Evolutionary conservation across 2,113 vertebrate genomes (phyloP).

Genomic region (Ophiodon elongatus): DNA sequence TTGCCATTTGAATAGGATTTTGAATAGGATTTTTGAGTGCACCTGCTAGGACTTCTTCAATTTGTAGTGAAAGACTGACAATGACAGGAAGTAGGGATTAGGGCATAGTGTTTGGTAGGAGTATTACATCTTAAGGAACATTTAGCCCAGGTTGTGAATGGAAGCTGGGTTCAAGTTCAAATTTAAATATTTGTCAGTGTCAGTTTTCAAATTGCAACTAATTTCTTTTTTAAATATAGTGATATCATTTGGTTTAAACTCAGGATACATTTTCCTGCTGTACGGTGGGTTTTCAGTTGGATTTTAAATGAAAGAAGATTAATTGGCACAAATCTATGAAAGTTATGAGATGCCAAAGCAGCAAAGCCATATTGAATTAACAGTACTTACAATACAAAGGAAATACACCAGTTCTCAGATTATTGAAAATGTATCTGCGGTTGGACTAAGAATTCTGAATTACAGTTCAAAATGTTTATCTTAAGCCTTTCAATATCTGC

Average conservation of each 20-base stretch:
- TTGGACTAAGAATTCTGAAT: not conserved
- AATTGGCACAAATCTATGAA: not conserved
- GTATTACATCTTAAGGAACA: not conserved
- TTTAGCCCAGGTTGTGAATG: not conserved
- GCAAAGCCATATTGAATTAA: too few species aligned
- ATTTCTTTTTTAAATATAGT: not conserved
- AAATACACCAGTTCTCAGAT: too few species aligned
- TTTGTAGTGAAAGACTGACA: constrained; percentile 11
- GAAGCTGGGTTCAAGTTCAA: not conserved
- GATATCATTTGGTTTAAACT: not conserved
- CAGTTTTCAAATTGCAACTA: not conserved
- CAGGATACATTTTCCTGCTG: not conserved
- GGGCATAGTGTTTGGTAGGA: not conserved
- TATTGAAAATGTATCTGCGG: not conserved
- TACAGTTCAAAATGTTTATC: not conserved
- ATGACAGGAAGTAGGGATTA: not conserved
- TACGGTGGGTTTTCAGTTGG: not conserved
- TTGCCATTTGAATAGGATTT: not conserved
- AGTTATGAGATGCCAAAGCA: not conserved
- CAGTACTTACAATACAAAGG: not conserved
- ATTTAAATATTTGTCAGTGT: not conserved
- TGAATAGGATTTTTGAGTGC: not conserved
- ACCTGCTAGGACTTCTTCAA: not conserved
- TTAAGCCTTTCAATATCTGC: not conserved
- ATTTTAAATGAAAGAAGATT: not conserved